Evolutionary conservation across 2,888 invertebrate genomes (phyloP), one percentile per base, ranked within the genome.

Genomic region (Caenorhabditis afra): DNA sequence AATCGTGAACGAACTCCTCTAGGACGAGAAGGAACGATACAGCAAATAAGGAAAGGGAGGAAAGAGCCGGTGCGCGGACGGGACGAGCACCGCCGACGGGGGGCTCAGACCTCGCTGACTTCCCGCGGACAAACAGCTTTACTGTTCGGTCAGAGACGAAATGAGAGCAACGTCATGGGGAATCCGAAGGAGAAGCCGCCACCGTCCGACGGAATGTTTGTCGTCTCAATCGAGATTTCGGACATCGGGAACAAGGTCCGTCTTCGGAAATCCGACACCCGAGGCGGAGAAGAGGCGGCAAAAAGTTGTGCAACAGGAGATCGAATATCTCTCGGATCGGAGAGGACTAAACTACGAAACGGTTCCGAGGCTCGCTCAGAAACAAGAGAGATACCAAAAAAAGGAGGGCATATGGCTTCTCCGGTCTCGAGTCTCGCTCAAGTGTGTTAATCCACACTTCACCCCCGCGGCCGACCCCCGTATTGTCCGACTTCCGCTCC

Each of bases 391-490:
- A 39, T 3, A 45, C n/a, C 11, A 16, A 14, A 59, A 59, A 61
- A 66, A 23, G 44, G 59, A 14, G 65, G 53, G 58, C 65, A 74
- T 65, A 66, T 55, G 66, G 66, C 66, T 74, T 66, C 66, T 47
- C 16, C 62, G 7, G 35, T 35, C 37, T 29, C 44, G 3, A 44
- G 41, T 39, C 41, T 62, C 64, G 37, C 58, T 74, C 66, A 73
- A 73, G 73, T 73, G 73, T 64, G 73, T 73, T 73, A 73, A 73
- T 73, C 64, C 73, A 57, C 73, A 58, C 73, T 73, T 73, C 73
- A 65, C 73, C 64, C 58, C 57, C 61, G 49, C 64, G 29, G 50
- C 57, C 64, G 49, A 57, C 71, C 16, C 12, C 58, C 45, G 23
- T 29, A 58, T 45, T 37, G 45, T 62, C 52, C 61, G 61, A 45